Evolutionary conservation across 2,888 invertebrate genomes (phyloP).

Genomic region (Sarcophaga carnaria): DNA sequence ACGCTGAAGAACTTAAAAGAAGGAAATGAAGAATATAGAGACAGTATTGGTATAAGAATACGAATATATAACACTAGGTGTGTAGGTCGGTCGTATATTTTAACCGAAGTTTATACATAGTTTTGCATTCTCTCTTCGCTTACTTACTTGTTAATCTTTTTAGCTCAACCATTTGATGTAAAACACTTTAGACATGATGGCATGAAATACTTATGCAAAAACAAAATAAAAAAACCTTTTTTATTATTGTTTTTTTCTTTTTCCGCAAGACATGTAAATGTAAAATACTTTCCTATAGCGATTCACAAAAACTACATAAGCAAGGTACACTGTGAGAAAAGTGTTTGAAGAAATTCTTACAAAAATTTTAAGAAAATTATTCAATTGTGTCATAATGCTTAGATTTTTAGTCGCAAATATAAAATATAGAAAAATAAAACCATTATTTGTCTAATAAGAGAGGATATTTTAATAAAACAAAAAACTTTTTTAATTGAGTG

Average conservation of each 20-base stretch:
- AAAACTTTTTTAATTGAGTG: too few species aligned
- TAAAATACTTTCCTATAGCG: slow-evolving; percentile 10
- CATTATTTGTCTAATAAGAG: too few species aligned
- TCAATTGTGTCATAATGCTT: background rate
- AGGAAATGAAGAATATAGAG: background rate
- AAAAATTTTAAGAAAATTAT: background rate
- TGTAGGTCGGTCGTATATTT: slow-evolving; percentile 51
- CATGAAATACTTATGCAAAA: background rate
- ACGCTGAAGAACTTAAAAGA: slow-evolving; percentile 25
- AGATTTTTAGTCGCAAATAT: too few species aligned
- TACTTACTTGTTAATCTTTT: background rate
- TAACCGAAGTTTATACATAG: background rate
- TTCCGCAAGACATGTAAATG: slow-evolving; percentile 32
- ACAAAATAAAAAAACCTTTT: background rate
- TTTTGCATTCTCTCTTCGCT: background rate
- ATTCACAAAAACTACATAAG: background rate
- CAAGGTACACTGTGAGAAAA: background rate
- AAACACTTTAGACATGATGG: slow-evolving; percentile 36
- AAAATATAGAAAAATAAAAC: too few species aligned
- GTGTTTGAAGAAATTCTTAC: background rate
- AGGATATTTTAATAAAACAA: too few species aligned
- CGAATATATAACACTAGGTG: slow-evolving; percentile 45
- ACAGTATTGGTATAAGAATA: background rate
- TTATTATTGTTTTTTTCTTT: slow-evolving; percentile 15
- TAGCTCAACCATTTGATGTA: slow-evolving; percentile 38